These are phyloP conservation scores for Druceiella hillmani DNA, from an alignment of 2,888 invertebrate species.

Conservation along the genomic window DNA sequence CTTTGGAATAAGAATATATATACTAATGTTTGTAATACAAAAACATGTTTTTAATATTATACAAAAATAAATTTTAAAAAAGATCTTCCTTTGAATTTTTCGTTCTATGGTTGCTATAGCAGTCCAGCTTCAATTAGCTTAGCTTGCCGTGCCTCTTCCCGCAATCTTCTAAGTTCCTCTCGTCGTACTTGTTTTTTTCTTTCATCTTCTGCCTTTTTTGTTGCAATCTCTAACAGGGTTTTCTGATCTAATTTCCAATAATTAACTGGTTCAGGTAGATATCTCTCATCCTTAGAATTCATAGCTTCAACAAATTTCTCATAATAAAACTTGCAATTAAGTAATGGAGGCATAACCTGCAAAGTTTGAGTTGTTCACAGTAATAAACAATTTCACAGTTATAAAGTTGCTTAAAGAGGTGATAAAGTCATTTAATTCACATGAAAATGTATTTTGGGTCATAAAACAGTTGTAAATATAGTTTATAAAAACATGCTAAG, in stretches of 20 bases:
- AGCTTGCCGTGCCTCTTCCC: conserved; percentile 37
- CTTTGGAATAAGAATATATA: no score
- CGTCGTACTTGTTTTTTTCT: conserved; percentile 34
- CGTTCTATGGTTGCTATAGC: no score
- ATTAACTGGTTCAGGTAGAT: conserved; percentile 40
- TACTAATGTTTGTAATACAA: no score
- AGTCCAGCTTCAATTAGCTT: conserved; percentile 38
- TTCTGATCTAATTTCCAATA: conserved; percentile 46
- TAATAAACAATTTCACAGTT: not conserved
- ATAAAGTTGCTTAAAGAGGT: not conserved
- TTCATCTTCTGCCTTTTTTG: conserved; percentile 39
- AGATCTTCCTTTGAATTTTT: no score
- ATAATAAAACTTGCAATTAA: conserved; percentile 31
- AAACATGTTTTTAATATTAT: no score
- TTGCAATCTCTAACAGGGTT: conserved; percentile 40
- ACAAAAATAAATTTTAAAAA: no score
- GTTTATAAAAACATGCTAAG: no score
- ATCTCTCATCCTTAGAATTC: conserved; percentile 36
- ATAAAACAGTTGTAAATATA: no score
- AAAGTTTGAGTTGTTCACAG: not conserved
- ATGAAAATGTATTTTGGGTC: no score
- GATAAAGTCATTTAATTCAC: no score
- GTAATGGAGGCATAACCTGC: no score
- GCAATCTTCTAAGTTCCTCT: conserved; percentile 34
- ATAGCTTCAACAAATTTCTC: conserved; percentile 42